Base-by-base conservation (phyloP, 2,797 vertebrate genomes). In the Channallabes apus region DNA sequence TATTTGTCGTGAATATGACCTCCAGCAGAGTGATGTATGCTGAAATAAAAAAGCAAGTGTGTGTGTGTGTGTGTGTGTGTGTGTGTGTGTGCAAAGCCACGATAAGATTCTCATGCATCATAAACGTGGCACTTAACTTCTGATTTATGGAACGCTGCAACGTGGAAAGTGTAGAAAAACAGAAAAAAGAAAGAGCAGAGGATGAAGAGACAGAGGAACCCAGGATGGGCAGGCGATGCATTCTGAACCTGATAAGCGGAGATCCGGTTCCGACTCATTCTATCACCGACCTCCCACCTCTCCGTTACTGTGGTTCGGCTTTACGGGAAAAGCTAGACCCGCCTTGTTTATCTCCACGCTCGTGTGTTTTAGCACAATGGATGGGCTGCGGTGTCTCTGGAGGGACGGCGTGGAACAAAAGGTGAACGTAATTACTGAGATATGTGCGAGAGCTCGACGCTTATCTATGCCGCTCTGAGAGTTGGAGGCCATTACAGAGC, bases 91-190 rank as follows among this genome's bases (percentile, higher is more conserved):
- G 76, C 79, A 54, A 82, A 89, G 87, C 89, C 90, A 92, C 92
- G 94, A 94, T 94, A 92, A 93, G 93, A 92, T 92, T 93, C 91
- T 93, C 92, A 94, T 92, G 90, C 89, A 91, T 92, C 92, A 93
- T 88, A 18, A 27, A 87, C 84, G 87, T 88, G 84, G 84, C 90
- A 90, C 89, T 85, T 90, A 91, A 88, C 88, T 90, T 86, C 90
- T 88, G 92, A 93, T 93, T 92, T 90, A 93, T 89, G 87, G 89
- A 91, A 56, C 15, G 4, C 22, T 54, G 56, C 65, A 72, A 24
- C 0, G 56, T 20, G 32, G 58, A 80, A 24, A 72, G 18, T 2
- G 27, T 18, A 41, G 32, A 32, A 24, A 32, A 65, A 79, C 9
- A 68, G 85, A 62, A 76, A 58, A 29, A 3, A 22, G 8, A 29